Evolutionary conservation across 2,888 invertebrate species (phyloP).

Genomic region (Acleris cristana): DNA sequence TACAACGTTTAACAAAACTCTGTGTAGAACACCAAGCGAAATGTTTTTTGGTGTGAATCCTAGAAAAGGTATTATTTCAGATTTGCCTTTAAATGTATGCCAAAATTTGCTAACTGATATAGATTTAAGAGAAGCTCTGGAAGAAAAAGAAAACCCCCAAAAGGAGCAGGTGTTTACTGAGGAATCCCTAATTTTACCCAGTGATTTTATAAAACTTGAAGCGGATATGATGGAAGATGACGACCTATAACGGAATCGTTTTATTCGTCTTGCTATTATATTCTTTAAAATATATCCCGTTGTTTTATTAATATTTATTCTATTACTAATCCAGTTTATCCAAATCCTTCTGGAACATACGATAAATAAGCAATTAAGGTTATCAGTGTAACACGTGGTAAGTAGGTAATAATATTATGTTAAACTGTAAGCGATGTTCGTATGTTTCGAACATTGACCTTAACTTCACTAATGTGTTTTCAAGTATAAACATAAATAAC

Average conservation of each 20-base stretch:
- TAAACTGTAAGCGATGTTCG: neutral
- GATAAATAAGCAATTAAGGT: too few species aligned
- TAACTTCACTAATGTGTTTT: slow-evolving; percentile 16
- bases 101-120: slow-evolving; percentile 54
- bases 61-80: slow-evolving; percentile 50
- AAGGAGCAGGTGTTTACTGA: slow-evolving; percentile 50
- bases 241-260: neutral
- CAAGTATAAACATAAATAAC: slow-evolving; percentile 14
- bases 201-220: slow-evolving; percentile 56
- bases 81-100: slow-evolving; percentile 47
- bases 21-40: slow-evolving; percentile 59
- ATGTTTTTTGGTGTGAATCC: slow-evolving; percentile 56
- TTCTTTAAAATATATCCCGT: too few species aligned
- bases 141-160: slow-evolving; percentile 44
- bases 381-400: neutral
- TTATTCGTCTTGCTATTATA: too few species aligned
- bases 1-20: slow-evolving; percentile 51
- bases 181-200: slow-evolving; percentile 54
- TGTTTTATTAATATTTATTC: too few species aligned
- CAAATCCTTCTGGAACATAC: too few species aligned
- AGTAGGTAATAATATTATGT: neutral
- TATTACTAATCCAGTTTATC: too few species aligned
- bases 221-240: slow-evolving; percentile 37
- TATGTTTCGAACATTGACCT: slow-evolving; percentile 20
- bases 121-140: slow-evolving; percentile 51